Base-by-base conservation (phyloP, 2,888 invertebrate genomes). In the Callimorpha dominula region DNA sequence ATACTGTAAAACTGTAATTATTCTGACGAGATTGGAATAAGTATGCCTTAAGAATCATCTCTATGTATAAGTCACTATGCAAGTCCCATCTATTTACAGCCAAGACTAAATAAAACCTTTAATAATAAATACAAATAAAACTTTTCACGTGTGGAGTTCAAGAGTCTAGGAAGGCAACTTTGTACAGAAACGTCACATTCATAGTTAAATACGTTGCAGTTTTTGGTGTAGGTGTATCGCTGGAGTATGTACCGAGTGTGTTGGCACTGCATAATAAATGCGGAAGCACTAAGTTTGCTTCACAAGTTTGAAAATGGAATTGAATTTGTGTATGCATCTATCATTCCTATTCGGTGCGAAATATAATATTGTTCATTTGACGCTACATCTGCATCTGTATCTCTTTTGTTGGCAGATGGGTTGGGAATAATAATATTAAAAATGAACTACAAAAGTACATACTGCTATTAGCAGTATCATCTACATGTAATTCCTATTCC, bases 231-330 rank as follows among this genome's bases (percentile, higher is more conserved):
- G 70, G 46, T 74, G 46, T 82, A 70, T 52, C 31, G 15, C 20
- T 31, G 42, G 60, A 60, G 63, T 43, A 42, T 54, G 71, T 54
- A 54, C 43, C 65, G 43, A 40, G 43, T 78, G 69, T 78, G 83
- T 80, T 81, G 85, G 78, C 85, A 79, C 67, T 81, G 80, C 80
- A 84, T 85, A 76, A 85, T 85, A 81, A 78, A 83, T 83, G 75
- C 70, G 70, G 78, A 74, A 76, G 71, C 71, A 42, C 72, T 74
- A 82, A 75, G 81, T 78, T 81, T 66, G 43, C 68, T 78, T 71
- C 70, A 67, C 72, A 79, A 79, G 17, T 76, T 83, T 80, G 78
- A 73, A 79, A 82, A 82, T 78, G 73, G 74, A 81, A 77, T 77
- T 81, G 71, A 81, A 81, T 83, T 81, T 73, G 75, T 75, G 74